Base-by-base conservation (phyloP, 2,113 vertebrate species). In the Malurus melanocephalus region DNA sequence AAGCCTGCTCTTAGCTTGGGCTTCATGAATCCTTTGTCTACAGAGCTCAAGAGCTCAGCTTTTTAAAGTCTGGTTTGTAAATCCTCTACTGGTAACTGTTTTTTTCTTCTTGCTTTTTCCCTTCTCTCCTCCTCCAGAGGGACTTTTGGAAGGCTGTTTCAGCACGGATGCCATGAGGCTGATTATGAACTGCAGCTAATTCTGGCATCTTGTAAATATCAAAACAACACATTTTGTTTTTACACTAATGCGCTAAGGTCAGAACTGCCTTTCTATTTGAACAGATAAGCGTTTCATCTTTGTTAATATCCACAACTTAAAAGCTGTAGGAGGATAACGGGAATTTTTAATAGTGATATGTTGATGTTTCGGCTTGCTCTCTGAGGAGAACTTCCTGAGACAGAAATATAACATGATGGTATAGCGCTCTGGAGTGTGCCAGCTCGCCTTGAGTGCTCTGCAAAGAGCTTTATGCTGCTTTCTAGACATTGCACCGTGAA, bases 161-260 rank as follows among this genome's bases (percentile, higher is more conserved):
- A 53, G 49, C 16, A 22, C 0, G 52, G 72, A 21, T 87, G 33
- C 28, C 11, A 26, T 42, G 55, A 67, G 26, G 51, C 76, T 59
- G 72, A 46, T 59, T 33, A 52, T 76, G 48, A 86, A 86, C 48
- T 49, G 69, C 65, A 72, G 65, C 86, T 90, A 74, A 92, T 93
- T 88, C 65, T 75, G 69, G 57, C 77, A 75, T 78, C 88, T 90
- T 90, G 88, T 89, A 92, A 84, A 83, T 93, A 91, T 75, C 77
- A 84, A 88, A 93, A 55, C 83, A 86, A 40, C 59, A 76, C 69
- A 52, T 86, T 93, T 90, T 88, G 45, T 22, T 71, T 94, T 89
- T 80, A 62, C 17, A 8, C 4, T 64, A 52, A 72, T 75, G 42
- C 3, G 3, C 57, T 72, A 38, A 74, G 90, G 88, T 90, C 83